A percentile compares a stretch with the other conserved stretches of the same genome.
phyloP scores from a whole-genome alignment of 2,888 invertebrate genomes.

The Masnerella sp. region DNA sequence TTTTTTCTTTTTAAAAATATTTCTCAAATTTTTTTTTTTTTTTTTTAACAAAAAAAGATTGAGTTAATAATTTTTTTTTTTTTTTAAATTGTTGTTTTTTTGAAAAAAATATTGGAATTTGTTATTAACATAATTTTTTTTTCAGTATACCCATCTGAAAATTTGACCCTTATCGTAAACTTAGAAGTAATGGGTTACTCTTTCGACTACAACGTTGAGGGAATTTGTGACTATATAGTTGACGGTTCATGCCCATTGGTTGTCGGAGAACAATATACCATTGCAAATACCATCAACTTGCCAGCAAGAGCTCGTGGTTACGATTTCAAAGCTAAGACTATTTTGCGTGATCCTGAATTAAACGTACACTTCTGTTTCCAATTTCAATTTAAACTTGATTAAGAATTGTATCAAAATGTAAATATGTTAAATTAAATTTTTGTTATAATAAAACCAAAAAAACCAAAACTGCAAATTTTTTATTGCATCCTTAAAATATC shows the following conservation, averaged over 20 bases:
- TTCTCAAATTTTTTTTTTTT: no score
- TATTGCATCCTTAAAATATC: no score
- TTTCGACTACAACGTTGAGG: neutral
- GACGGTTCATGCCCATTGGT: neutral
- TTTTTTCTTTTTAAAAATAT: no score
- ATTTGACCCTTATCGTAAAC: neutral
- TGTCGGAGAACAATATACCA: constrained; percentile 7
- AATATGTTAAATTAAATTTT: no score
- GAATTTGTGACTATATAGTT: neutral
- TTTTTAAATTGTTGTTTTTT: no score
- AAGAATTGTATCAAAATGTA: neutral
- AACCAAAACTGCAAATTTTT: no score
- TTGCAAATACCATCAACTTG: neutral
- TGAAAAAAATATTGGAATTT: no score
- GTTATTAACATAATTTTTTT: neutral
- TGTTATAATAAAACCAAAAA: neutral
- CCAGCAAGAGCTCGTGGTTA: neutral
- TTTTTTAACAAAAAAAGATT: no score
- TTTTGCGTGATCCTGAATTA: neutral
- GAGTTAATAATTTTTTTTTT: no score
- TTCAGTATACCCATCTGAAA: neutral
- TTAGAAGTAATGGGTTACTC: neutral
- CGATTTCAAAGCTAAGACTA: neutral
- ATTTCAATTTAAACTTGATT: neutral
- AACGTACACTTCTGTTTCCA: neutral